Conservation (phyloP, 1,140 invertebrate species). For the Drosophila nikananu region DNA sequence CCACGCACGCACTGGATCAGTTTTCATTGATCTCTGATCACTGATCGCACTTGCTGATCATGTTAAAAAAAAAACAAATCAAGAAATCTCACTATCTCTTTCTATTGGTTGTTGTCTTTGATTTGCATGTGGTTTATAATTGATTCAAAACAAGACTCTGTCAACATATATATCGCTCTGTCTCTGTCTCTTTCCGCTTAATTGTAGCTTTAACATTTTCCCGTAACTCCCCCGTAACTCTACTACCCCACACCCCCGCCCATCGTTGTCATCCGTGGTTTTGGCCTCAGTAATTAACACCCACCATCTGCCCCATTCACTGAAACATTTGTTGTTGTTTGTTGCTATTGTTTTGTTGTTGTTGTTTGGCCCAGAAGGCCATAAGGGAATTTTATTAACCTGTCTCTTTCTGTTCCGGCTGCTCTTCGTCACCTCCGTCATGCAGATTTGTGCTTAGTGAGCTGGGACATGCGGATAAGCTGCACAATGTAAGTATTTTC, state of each 20-base stretch:
- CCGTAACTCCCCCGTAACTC: neutral
- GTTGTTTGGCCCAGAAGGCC: slow-evolving; percentile 19
- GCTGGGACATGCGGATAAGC: slow-evolving; percentile 87
- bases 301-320: slow-evolving; percentile 5
- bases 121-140: slow-evolving; percentile 28
- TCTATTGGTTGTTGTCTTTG: slow-evolving; percentile 7
- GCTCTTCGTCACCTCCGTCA: too few species aligned
- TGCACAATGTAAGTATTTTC: slow-evolving; percentile 87
- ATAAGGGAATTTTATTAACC: slow-evolving; percentile 26
- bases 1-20: slow-evolving; percentile 14
- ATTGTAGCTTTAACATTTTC: slow-evolving; percentile 18
- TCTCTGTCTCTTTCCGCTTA: slow-evolving; percentile 15
- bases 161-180: neutral
- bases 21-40: slow-evolving; percentile 5
- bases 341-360: slow-evolving; percentile 65
- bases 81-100: neutral
- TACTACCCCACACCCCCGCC: neutral
- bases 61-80: neutral
- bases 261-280: slow-evolving; percentile 2
- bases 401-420: slow-evolving; percentile 18
- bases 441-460: slow-evolving; percentile 87
- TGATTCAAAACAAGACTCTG: neutral
- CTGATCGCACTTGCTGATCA: neutral
- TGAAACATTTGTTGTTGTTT: slow-evolving; percentile 49
- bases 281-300: slow-evolving; percentile 26